These are phyloP conservation scores for Triplophysa siluroides DNA, from an alignment of 2,113 vertebrate genomes.

Conservation along the genomic window DNA sequence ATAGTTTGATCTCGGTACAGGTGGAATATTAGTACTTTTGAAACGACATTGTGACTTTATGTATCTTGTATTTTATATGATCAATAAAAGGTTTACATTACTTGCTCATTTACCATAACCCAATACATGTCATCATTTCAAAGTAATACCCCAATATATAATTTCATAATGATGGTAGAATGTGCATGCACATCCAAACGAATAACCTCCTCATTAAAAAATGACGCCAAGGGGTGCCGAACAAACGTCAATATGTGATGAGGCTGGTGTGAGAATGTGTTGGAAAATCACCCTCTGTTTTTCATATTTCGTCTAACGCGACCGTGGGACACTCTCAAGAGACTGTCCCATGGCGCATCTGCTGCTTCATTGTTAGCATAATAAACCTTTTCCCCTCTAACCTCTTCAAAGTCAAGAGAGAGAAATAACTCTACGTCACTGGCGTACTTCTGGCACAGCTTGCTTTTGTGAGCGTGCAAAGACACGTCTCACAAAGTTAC, in stretches of 20 bases:
- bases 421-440: not conserved
- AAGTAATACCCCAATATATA: too few relatives aligned
- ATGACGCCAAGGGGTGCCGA: constrained; percentile 45
- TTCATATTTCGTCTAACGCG: constrained; percentile 54
- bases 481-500: not conserved
- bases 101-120: too few relatives aligned
- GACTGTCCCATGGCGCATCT: constrained; percentile 56
- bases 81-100: too few relatives aligned
- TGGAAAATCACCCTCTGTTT: constrained; percentile 32
- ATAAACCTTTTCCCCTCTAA: constrained; percentile 12
- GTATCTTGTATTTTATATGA: too few relatives aligned
- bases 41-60: too few relatives aligned
- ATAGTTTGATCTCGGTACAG: too few relatives aligned
- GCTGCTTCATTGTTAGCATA: constrained; percentile 62
- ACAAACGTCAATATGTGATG: not conserved
- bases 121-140: too few relatives aligned
- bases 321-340: constrained; percentile 60
- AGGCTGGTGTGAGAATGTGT: too few relatives aligned
- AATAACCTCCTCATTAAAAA: too few relatives aligned
- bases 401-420: not conserved
- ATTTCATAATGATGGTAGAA: too few relatives aligned
- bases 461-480: not conserved
- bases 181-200: too few relatives aligned
- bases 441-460: not conserved
- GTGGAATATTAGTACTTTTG: too few relatives aligned